These are phyloP conservation scores for Mormyrus lacerda DNA, from an alignment of 2,113 vertebrate species.

Conservation along the genomic window DNA sequence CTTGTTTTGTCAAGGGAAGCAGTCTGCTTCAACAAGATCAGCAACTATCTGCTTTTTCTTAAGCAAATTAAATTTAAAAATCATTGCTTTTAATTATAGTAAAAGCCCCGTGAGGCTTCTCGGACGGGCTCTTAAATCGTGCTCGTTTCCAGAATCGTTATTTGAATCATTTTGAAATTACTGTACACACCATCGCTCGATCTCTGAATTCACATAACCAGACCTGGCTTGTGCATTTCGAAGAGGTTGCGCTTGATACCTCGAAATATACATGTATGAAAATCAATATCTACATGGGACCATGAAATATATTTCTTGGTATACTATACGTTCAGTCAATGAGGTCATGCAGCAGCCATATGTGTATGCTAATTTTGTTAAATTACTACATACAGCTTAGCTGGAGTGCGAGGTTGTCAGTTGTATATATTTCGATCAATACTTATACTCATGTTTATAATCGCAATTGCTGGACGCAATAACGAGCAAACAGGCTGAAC, in stretches of 20 bases:
- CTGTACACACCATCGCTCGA: neutral
- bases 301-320: neutral
- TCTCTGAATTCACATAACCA: neutral
- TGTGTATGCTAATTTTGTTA: neutral
- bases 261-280: neutral
- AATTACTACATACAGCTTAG: neutral
- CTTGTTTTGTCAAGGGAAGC: constrained; percentile 34
- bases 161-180: constrained; percentile 32
- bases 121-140: constrained; percentile 37
- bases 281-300: neutral
- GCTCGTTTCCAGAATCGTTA: constrained; percentile 25
- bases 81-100: constrained; percentile 61
- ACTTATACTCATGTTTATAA: neutral
- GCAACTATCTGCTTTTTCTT: constrained; percentile 43
- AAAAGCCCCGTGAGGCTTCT: constrained; percentile 48
- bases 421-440: neutral
- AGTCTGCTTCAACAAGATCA: constrained; percentile 42
- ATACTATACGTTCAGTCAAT: neutral
- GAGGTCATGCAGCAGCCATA: neutral
- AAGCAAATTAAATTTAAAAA: constrained; percentile 48
- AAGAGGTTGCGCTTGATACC: neutral
- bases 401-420: neutral
- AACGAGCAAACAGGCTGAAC: neutral
- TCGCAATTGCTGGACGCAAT: neutral
- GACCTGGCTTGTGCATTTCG: neutral